Base-by-base conservation (phyloP, 2,113 vertebrate species). In the Rutilus rutilus region DNA sequence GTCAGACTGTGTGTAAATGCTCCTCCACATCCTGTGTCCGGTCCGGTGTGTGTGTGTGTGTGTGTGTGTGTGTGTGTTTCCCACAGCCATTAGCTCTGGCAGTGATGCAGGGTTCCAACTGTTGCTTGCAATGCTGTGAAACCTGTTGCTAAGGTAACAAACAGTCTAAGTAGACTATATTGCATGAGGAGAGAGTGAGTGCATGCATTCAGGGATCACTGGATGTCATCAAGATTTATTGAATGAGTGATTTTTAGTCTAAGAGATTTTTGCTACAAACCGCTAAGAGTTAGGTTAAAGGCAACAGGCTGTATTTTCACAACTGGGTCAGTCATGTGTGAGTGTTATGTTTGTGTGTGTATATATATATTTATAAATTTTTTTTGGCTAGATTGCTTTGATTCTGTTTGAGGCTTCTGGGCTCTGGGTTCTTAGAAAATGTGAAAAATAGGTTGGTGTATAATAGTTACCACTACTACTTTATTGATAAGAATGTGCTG, bases 71-170 rank as follows among this genome's bases (percentile, higher is more conserved):
- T 30, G 30, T 30, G 30, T 30, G 33, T 71, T 25, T 33, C 47
- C 85, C 50, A 5, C 81, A 74, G 57, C 87, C 80, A 74, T 75
- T 88, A 82, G 74, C 30, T 85, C 42, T 54, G 74, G 76, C 78
- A 8, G 57, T 78, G 73, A 78, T 23, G 50, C 7, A 3, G 69
- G 87, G 21, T 45, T 30, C 81, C 84, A 82, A 81, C 78, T 91
- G 86, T 60, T 88, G 82, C 84, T 79, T 88, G 88, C 78, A 62
- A 65, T 27, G 69, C 79, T 45, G 77, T 88, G 83, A 79, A 90
- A 88, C 83, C 87, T 89, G 92, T 94, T 93, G 91, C 92, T 83
- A 27, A 9, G 92, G 91, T 79, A 93, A 94, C 91, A 57, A 93
- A 94, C 91, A 60, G 88, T 86, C 88, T 76, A 86, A 83, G 88